Evolutionary conservation across 2,888 invertebrate species (phyloP).

Genomic region (Desoria tigrina): DNA sequence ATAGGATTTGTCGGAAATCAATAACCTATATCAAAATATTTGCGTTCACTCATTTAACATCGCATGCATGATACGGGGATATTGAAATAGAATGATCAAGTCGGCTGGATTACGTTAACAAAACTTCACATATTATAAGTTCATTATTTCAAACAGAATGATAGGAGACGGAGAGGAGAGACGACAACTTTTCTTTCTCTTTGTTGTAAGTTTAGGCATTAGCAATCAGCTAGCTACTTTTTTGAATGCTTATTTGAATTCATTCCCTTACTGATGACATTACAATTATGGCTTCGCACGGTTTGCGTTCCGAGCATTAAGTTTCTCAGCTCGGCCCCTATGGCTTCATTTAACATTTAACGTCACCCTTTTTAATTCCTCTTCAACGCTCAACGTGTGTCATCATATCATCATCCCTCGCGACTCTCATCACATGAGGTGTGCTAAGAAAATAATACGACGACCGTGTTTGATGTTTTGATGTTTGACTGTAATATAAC

Average conservation of each 20-base stretch:
- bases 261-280: constrained; percentile 17
- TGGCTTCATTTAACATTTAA: constrained; percentile 21
- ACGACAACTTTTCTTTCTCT: neutral
- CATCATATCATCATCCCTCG: constrained; percentile 3
- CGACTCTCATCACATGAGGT: constrained; percentile 1
- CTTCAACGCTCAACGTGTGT: constrained; percentile 13
- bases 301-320: constrained; percentile 7
- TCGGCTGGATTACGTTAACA: neutral
- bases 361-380: constrained; percentile 13
- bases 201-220: neutral
- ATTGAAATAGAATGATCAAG: neutral
- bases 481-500: constrained; percentile 1
- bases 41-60: constrained; percentile 50
- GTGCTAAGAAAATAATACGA: neutral
- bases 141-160: neutral
- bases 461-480: constrained; percentile 2
- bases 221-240: neutral
- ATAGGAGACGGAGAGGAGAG: neutral
- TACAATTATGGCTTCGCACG: constrained; percentile 20
- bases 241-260: constrained; percentile 11
- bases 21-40: constrained; percentile 54
- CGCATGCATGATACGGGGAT: constrained; percentile 18
- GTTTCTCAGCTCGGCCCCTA: neutral
- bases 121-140: constrained; percentile 3
- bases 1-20: constrained; percentile 53